phyloP scores from a whole-genome alignment of 2,797 vertebrate species.

The Mus minutoides region DNA sequence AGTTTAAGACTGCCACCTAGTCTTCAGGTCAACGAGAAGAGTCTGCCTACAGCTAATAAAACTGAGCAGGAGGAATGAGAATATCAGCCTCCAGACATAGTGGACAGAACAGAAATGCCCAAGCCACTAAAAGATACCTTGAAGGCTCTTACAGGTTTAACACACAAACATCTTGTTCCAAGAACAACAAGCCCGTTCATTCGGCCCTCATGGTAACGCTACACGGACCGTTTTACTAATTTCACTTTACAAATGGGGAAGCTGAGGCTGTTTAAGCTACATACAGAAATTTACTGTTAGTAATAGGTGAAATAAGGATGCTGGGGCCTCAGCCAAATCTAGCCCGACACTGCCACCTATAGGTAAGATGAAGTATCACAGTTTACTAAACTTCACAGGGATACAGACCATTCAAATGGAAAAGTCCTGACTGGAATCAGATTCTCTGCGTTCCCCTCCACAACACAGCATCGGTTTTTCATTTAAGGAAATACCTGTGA shows the following conservation, averaged over 20 bases:
- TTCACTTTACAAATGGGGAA: not conserved
- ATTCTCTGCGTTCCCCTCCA: not conserved
- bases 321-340: not conserved
- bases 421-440: not conserved
- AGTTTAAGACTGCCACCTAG: not conserved
- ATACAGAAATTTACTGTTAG: not conserved
- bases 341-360: constrained; percentile 54
- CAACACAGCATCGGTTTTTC: not conserved
- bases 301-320: not conserved
- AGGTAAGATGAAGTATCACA: not conserved
- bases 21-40: not conserved
- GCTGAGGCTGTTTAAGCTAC: not conserved
- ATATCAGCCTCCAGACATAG: not conserved
- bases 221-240: not conserved
- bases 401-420: not conserved
- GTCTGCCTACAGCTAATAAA: not conserved
- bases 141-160: not conserved
- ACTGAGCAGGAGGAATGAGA: not conserved
- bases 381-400: not conserved
- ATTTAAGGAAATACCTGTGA: not conserved
- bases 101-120: not conserved
- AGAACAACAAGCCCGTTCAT: not conserved
- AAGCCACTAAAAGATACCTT: not conserved
- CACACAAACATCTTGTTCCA: not conserved
- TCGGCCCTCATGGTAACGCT: not conserved